Base-by-base conservation (phyloP, 2,888 invertebrate species). In the Temnothorax rugatulus region DNA sequence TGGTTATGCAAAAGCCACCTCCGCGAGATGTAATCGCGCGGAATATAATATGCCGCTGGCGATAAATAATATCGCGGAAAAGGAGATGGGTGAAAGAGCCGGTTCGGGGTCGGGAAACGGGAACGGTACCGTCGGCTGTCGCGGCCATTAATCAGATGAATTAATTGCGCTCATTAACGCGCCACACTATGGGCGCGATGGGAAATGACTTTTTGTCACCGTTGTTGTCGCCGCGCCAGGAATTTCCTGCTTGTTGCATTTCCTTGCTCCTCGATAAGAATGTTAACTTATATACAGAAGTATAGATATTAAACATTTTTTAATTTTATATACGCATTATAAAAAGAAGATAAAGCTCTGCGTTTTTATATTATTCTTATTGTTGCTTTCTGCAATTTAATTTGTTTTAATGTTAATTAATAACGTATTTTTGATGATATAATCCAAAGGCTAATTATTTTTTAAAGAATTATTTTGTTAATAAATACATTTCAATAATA, bases 91-190 rank as follows among this genome's bases (percentile, higher is more conserved):
- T 41, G 25, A 66, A 68, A 44, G 54, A 41, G 29, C 15, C 21
- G 21, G 50, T 18, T 15, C 38, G 15, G 66, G 21, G 34, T 38
- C 15, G 85, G 87, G 79, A 84, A 44, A 25, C 13, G 82, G 34
- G 52, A 18, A 21, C n/a, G 52, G 76, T 38, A 66, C 87, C 89
- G 90, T 91, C 88, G 90, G 84, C 88, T 90, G 85, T 85, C 89
- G 89, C 83, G 82, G 86, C 87, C 90, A 92, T 92, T 91, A 91
- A 93, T 92, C 90, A 89, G 83, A 84, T 81, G 86, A 84, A 92
- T 93, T 92, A 92, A 92, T 93, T 88, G 88, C 84, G 82, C 86
- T 91, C 92, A 91, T 93, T 93, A 92, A 92, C 92, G 89, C 87
- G 76, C 63, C 69, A 29, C 74, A 57, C 50, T 87, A 61, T 61